Evolutionary conservation across 1,140 invertebrate genomes (phyloP), one percentile per base, ranked within the genome.

Genomic region (Papilio helenus): DNA sequence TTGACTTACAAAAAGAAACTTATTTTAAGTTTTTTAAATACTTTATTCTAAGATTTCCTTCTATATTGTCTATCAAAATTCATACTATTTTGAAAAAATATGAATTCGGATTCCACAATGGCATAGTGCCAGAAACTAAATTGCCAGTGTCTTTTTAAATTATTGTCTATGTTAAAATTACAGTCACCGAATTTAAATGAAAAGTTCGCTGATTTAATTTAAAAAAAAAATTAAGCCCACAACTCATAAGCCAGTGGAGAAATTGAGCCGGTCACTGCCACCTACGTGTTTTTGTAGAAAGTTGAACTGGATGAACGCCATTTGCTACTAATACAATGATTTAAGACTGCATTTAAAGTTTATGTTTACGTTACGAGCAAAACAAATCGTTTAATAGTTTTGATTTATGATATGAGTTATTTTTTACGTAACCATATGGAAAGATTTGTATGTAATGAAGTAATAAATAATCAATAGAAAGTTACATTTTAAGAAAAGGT

Each of bases 231-330:
- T 65, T 68, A 83, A 76, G 58, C 39, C 68, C 16, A 82, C 81
- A 76, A 82, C 61, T 65, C 26, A 68, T 29, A 29, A 10, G 80
- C 81, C 80, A 74, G 73, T 72, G 72, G 80, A 84, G 82, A 84
- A 82, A 84, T 82, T 84, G 84, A 80, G 79, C 77, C 83, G 80
- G 83, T 87, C 86, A 86, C 20, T 12, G 3, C 86, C 89, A 85
- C 85, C 87, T 89, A 91, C 90, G 83, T 88, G 82, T 79, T 81
- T 85, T 83, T 82, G 86, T 90, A 92, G 92, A 93, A 93, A 93
- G 92, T 93, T 91, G 90, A 90, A 92, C 91, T 93, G 90, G 90
- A 91, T 80, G 86, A 87, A 84, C 83, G 88, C 83, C 88, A 84
- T 88, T 91, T 88, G 85, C 84, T 82, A 86, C 89, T 91, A 87